Evolutionary conservation across 1,140 invertebrate species (phyloP).

Genomic region (Metopolophium dirhodum): DNA sequence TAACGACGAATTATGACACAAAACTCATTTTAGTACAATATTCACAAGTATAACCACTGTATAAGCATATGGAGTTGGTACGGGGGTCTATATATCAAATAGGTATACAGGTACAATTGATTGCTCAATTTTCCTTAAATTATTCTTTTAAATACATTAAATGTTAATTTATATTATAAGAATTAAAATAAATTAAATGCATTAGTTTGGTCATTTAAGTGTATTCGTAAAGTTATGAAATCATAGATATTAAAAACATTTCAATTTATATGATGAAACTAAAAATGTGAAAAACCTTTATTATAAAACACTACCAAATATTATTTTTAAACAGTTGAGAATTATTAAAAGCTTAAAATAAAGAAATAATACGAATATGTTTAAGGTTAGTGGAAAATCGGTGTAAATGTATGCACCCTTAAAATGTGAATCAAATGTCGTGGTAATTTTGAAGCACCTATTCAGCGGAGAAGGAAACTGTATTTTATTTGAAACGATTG

Average conservation of each 20-base stretch:
- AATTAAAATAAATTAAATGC: too few relatives aligned
- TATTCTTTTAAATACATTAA: too few relatives aligned
- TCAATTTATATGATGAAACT: background rate
- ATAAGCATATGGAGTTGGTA: too few relatives aligned
- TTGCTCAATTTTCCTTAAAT: too few relatives aligned
- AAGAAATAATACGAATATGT: background rate
- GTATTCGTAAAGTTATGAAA: background rate
- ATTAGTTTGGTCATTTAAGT: too few relatives aligned
- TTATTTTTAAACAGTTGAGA: background rate
- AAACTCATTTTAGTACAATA: too few relatives aligned
- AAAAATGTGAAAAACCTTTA: background rate
- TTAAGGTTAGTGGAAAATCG: background rate
- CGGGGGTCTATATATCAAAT: too few relatives aligned
- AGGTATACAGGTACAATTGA: too few relatives aligned
- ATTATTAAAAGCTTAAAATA: background rate
- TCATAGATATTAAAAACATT: background rate
- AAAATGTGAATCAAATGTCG: background rate
- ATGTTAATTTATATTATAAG: too few relatives aligned
- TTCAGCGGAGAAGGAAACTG: background rate
- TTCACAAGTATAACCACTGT: too few relatives aligned
- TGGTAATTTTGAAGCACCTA: background rate
- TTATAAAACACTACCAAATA: background rate
- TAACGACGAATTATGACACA: background rate
- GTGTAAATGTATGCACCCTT: background rate
- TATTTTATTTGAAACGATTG: background rate